phyloP scores from a whole-genome alignment of 1,140 invertebrate species.

The Atta colombica region DNA sequence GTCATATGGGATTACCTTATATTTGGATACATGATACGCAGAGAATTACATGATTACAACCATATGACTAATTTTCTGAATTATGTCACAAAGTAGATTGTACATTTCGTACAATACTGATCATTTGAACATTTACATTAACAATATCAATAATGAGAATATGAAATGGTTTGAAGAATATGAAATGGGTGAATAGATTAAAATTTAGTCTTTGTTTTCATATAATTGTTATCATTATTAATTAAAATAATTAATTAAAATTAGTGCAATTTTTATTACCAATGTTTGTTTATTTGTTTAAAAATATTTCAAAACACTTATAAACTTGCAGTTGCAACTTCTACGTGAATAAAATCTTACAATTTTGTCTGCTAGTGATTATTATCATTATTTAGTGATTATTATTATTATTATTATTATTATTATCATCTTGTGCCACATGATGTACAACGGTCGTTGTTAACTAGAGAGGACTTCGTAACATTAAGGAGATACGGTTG shows the following conservation, averaged over 20 bases:
- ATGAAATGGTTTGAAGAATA: background rate
- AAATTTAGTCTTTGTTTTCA: background rate
- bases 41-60: background rate
- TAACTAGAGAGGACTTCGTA: conserved; percentile 12
- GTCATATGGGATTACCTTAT: too few relatives aligned
- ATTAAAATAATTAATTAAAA: background rate
- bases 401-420: conserved; percentile 30
- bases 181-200: too few relatives aligned
- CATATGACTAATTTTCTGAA: background rate
- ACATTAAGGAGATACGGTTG: conserved; percentile 43
- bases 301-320: conserved; percentile 14
- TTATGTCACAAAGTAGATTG: background rate
- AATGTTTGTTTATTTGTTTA: background rate
- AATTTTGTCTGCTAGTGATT: conserved; percentile 18
- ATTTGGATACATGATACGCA: background rate
- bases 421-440: conserved; percentile 25
- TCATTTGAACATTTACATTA: conserved; percentile 2
- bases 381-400: conserved; percentile 24
- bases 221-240: background rate
- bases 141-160: background rate
- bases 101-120: background rate
- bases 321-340: background rate
- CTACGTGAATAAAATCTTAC: conserved; percentile 10
- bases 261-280: background rate
- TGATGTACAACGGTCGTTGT: conserved; percentile 18